phyloP scores from a whole-genome alignment of 2,797 vertebrate species.

The Balearica regulorum region DNA sequence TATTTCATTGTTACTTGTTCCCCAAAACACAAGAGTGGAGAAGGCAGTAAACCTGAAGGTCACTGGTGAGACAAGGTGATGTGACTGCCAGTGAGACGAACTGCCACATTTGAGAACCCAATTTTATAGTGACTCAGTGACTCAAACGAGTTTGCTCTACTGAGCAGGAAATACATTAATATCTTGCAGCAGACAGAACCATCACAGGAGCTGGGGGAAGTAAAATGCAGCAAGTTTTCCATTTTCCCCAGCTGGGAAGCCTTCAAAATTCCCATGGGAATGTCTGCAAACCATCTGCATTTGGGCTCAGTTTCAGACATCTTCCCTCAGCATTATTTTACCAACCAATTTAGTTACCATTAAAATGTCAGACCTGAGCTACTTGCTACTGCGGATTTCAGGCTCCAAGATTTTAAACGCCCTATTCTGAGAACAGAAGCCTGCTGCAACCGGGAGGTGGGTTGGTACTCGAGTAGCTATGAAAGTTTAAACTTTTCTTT shows the following conservation, averaged over 20 bases:
- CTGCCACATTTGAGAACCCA: background rate
- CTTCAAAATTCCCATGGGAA: background rate
- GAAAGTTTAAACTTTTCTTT: constrained; percentile 31
- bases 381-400: background rate
- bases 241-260: background rate
- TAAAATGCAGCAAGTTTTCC: background rate
- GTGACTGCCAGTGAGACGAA: background rate
- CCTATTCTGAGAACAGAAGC: background rate
- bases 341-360: background rate
- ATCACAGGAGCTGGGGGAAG: background rate
- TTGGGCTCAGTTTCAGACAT: background rate
- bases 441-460: background rate
- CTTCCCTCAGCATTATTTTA: background rate
- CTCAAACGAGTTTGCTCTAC: background rate
- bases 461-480: background rate
- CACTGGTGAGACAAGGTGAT: background rate
- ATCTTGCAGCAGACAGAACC: background rate
- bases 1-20: background rate
- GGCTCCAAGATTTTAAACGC: background rate
- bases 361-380: background rate
- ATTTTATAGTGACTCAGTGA: background rate
- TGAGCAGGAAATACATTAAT: background rate
- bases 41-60: background rate
- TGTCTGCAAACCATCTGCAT: constrained; percentile 14
- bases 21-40: background rate